Evolutionary conservation across 2,888 invertebrate genomes (phyloP).

Genomic region (Microplitis deprimator): DNA sequence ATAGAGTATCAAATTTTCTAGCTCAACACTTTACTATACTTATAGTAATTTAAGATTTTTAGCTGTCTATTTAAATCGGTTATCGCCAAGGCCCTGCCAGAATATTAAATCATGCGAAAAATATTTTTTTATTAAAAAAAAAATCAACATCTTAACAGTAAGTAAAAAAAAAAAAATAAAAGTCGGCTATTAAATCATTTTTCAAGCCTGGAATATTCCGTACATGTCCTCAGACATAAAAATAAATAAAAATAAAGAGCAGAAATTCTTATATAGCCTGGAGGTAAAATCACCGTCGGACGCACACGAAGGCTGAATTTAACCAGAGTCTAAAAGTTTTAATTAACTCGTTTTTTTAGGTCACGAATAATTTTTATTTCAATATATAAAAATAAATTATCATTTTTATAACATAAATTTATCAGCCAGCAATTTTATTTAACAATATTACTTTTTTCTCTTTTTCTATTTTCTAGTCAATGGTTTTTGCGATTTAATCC

Average conservation of each 20-base stretch:
- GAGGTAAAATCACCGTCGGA: slow-evolving; percentile 2
- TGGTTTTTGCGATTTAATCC: background rate
- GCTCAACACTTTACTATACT: background rate
- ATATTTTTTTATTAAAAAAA: background rate
- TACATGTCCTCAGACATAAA: slow-evolving; percentile 5
- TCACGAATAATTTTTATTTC: background rate
- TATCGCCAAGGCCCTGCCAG: too few relatives aligned
- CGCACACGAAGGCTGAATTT: background rate
- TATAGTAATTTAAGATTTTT: background rate
- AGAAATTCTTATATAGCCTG: slow-evolving; percentile 3
- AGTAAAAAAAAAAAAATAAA: background rate
- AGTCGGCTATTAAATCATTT: background rate
- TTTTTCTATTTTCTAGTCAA: background rate
- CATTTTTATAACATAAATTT: background rate
- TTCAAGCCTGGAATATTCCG: slow-evolving; percentile 9
- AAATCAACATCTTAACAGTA: background rate
- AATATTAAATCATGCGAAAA: background rate
- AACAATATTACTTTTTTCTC: background rate
- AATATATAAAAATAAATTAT: background rate
- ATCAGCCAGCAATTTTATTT: background rate
- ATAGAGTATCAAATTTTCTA: background rate
- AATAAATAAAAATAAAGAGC: background rate
- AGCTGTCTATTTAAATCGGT: background rate
- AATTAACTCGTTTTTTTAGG: slow-evolving; percentile 7
- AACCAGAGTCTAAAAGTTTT: background rate